Base-by-base conservation (phyloP, 1,140 invertebrate species). In the Bombus pyrosoma region DNA sequence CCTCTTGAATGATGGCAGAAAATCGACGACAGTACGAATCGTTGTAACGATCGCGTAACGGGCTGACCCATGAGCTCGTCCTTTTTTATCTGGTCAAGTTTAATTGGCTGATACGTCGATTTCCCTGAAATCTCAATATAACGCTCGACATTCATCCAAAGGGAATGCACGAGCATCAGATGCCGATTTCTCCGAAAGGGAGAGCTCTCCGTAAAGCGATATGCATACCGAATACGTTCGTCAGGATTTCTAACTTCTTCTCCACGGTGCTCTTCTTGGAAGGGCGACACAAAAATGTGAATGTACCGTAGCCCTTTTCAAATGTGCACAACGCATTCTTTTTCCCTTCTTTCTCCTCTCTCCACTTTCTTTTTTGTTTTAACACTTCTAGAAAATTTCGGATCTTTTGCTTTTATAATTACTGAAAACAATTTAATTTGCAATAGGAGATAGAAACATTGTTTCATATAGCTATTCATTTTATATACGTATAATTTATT, bases 61-160 rank as follows among this genome's bases (percentile, higher is more conserved):
- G 22, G 13, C 5, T 39, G 57, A 41, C 13, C 53, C 53, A 22
- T 5, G 18, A 22, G n/a, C 25, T 13, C 25, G 28, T 37, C 8
- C 47, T 53, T 53, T 59, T 43, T 77, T 77, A 41, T 37, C n/a
- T 41, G 57, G 34, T 41, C 25, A 64, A 64, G 34, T 73, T 69
- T 57, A 47, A 22, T 47, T 32, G 28, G 9, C 13, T 75, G 82
- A 89, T 85, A 88, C 76, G 86, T 43, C 25, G 37, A 62, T 84
- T 83, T 82, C 53, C 28, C 8, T 64, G 87, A 85, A 84, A 66
- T 81, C 87, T 80, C 81, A 59, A 89, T 89, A 89, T 87, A 87
- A 83, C 72, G 78, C 72, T 47, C 86, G 62, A 62, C 86, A 87
- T 66, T 88, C 86, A 87, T 87, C 76, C 62, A 57, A 64, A 53